A percentile compares a stretch with the other conserved stretches of the same genome.
Evolutionary conservation across 2,797 vertebrate genomes (phyloP).

Genomic region (Anabas testudineus): DNA sequence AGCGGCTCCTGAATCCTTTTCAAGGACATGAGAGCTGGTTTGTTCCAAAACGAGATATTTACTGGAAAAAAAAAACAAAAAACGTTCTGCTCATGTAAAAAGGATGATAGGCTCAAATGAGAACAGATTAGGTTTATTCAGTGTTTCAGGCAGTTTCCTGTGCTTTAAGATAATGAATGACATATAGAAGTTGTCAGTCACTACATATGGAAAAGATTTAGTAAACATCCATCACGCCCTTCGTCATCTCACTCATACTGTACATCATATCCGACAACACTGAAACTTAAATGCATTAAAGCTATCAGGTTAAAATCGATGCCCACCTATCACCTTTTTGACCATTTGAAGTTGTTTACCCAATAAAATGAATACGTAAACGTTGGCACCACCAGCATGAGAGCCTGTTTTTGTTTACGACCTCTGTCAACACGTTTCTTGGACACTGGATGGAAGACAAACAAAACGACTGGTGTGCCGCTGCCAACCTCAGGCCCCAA

Average conservation of each 20-base stretch:
- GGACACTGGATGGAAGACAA: constrained; percentile 74
- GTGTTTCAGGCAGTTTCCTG: not conserved
- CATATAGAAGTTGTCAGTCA: not conserved
- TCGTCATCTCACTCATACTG: too few relatives aligned
- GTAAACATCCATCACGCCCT: not conserved
- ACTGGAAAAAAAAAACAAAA: not conserved
- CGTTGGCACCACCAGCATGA: constrained; percentile 56
- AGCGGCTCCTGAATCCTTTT: constrained; percentile 49
- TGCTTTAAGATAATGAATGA: not conserved
- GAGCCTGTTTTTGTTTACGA: constrained; percentile 66
- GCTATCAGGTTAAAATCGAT: constrained; percentile 43
- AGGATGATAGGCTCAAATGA: constrained; percentile 7
- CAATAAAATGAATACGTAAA: constrained; percentile 39
- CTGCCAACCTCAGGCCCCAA: constrained; percentile 63
- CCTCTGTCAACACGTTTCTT: constrained; percentile 69
- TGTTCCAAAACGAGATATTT: constrained; percentile 35
- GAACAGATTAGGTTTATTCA: constrained; percentile 7
- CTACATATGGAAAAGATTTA: constrained; percentile 46
- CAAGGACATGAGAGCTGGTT: constrained; percentile 58
- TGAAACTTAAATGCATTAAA: constrained; percentile 13
- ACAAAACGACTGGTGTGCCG: constrained; percentile 70
- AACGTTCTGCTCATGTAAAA: not conserved
- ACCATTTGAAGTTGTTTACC: constrained; percentile 63
- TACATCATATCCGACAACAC: too few relatives aligned
- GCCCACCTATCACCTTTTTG: constrained; percentile 65